Evolutionary conservation across 2,113 vertebrate species (phyloP).

Genomic region (Hoplias malabaricus): DNA sequence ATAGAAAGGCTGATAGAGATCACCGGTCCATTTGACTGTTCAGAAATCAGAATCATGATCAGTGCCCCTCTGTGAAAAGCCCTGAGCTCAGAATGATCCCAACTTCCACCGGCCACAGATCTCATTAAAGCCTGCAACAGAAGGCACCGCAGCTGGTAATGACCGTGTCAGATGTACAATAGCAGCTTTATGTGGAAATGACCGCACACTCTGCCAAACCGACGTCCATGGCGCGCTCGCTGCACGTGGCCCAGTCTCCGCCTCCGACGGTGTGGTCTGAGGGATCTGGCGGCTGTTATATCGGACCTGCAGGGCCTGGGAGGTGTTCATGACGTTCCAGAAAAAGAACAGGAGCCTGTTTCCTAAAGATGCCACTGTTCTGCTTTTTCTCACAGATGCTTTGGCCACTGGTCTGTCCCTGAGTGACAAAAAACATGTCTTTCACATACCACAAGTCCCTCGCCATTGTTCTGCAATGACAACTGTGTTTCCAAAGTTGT

Average conservation of each 20-base stretch:
- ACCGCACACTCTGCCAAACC: not conserved
- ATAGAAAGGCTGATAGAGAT: too few species aligned
- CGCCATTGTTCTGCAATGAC: too few species aligned
- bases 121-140: slow-evolving; percentile 1
- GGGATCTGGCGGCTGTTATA: not conserved
- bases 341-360: too few species aligned
- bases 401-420: too few species aligned
- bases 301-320: not conserved
- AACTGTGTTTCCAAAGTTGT: too few species aligned
- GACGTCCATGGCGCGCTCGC: not conserved
- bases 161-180: not conserved
- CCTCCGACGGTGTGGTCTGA: not conserved
- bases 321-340: not conserved
- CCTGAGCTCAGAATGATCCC: not conserved
- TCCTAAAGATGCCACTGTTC: too few species aligned
- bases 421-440: too few species aligned
- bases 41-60: too few species aligned
- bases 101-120: not conserved
- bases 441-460: too few species aligned
- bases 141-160: not conserved
- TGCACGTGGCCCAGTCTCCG: not conserved
- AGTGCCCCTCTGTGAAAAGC: too few species aligned
- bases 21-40: too few species aligned
- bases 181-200: not conserved
- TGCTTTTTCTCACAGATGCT: too few species aligned